These are phyloP conservation scores for Montipora cactus DNA, from an alignment of 64 coral and sea anemone species.

Conservation along the genomic window DNA sequence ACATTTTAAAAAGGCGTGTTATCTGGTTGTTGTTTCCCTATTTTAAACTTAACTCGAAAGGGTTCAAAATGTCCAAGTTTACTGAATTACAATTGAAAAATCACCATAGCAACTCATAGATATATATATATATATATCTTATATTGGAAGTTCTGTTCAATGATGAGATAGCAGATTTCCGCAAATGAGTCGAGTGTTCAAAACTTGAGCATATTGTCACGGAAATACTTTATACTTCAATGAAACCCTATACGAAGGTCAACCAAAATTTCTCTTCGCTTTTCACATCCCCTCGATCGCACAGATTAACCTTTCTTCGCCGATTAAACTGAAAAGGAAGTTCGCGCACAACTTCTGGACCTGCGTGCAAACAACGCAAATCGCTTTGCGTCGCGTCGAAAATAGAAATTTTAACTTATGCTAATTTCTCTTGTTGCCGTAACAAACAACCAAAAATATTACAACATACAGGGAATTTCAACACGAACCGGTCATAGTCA, in stretches of 20 bases:
- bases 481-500: slow-evolving; percentile 34
- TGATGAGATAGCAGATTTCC: slow-evolving; percentile 32
- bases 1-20: too few relatives aligned
- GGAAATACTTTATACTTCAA: slow-evolving; percentile 3
- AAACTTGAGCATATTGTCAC: neutral
- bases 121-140: slow-evolving; percentile 3
- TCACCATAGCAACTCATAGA: slow-evolving; percentile 18
- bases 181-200: slow-evolving; percentile 2
- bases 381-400: slow-evolving; percentile 6
- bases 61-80: too few relatives aligned
- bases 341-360: neutral
- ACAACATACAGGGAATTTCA: slow-evolving; percentile 48
- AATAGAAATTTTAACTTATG: slow-evolving; percentile 55
- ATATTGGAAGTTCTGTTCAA: neutral
- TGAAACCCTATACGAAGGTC: neutral
- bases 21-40: neutral
- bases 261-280: neutral
- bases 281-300: neutral
- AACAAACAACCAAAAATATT: slow-evolving; percentile 28
- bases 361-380: neutral
- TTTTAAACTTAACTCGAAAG: neutral
- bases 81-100: neutral
- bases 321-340: neutral
- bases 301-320: neutral
- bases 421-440: slow-evolving; percentile 28